Conservation (phyloP, 23 tunicate genomes). For the Halocynthia roretzi region DNA sequence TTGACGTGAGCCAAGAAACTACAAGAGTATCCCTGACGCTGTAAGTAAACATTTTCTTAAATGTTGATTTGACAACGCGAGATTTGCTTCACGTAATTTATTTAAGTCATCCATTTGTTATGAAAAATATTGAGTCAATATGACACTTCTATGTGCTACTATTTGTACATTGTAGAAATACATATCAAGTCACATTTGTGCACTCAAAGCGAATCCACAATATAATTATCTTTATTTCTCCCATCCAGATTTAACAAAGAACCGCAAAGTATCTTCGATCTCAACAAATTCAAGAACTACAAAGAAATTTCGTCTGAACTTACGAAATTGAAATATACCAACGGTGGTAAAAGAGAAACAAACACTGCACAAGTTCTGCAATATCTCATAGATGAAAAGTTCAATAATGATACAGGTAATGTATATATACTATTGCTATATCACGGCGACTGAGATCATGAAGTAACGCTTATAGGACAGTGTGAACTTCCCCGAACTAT, state of each 20-base stretch:
- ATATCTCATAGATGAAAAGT: not conserved
- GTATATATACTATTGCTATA: not conserved
- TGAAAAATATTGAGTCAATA: no score
- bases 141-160: no score
- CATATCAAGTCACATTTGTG: no score
- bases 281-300: not conserved
- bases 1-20: not conserved
- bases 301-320: not conserved
- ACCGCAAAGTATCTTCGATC: not conserved
- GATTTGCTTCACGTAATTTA: no score
- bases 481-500: no score
- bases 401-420: constrained; percentile 2
- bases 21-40: constrained; percentile 10
- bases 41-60: constrained; percentile 2
- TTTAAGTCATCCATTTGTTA: no score
- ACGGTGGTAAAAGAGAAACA: not conserved
- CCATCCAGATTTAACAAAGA: constrained; percentile 18
- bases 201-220: no score
- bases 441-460: no score
- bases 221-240: no score
- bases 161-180: no score
- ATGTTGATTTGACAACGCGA: no score
- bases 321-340: not conserved
- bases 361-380: constrained; percentile 10
- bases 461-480: no score